Evolutionary conservation across 2,888 invertebrate genomes (phyloP), one percentile per base, ranked within the genome.

Genomic region (Athalia cordata): DNA sequence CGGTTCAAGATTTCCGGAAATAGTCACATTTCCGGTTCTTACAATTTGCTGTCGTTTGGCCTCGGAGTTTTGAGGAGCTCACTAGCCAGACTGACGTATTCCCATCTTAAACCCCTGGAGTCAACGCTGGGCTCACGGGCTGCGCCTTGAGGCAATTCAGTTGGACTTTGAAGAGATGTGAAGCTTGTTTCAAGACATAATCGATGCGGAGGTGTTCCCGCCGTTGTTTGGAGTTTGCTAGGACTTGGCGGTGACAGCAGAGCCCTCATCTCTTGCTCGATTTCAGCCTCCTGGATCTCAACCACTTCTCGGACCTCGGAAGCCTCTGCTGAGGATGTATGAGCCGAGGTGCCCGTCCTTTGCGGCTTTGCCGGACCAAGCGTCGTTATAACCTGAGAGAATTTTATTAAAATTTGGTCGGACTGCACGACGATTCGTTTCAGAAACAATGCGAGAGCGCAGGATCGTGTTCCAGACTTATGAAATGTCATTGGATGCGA

Each of bases 341-440:
- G 86, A 70, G 86, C 87, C 78, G 88, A 87, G 49, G 90, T 89
- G 49, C 89, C 85, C 66, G 91, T 86, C 67, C 95, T 92, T 87
- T 95, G 95, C 9, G 96, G 96, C 89, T 96, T 96, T 80, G 94
- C 93, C 81, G 96, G 96, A 70, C 96, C 96, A 88, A 95, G 93
- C 85, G 95, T 93, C 81, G 94, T 94, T 93, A 95, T 93, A 94
- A 95, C 95, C 95, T 95, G 89, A 80, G 89, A 78, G 49, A 62
- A 59, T 70, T 67, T 68, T 61, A n/a, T 77, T 76, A 76, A 43
- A 79, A 66, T 76, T 75, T 68, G 29, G n/a, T 67, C 55, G 52
- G 68, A 13, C 3, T 50, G 50, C 13, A 61, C 52, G 64, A 55
- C 52, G 68, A 68, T 43, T 68, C 55, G 29, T 29, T 74, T 9